A percentile compares a stretch with the other conserved stretches of the same genome.
Evolutionary conservation across 2,113 vertebrate species (phyloP).

Genomic region (Chelonoidis abingdonii): DNA sequence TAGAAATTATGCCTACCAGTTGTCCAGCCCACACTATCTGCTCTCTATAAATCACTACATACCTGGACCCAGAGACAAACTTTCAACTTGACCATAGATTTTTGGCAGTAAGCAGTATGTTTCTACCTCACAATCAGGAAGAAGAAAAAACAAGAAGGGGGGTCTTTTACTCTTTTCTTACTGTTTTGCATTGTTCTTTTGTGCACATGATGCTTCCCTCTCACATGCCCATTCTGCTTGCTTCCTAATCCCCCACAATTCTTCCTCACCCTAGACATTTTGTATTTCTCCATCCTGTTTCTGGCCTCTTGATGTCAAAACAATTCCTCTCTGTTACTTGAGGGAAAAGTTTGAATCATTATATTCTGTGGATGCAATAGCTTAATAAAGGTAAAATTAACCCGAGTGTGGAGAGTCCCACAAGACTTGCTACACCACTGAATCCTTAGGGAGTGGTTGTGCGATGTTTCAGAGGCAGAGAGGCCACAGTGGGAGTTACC

Average conservation of each 20-base stretch:
- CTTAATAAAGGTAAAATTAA: background rate
- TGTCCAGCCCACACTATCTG: background rate
- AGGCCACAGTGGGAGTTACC: background rate
- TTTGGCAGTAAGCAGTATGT: background rate
- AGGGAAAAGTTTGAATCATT: background rate
- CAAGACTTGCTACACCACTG: background rate
- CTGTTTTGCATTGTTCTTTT: too few species aligned
- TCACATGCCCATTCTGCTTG: slow-evolving; percentile 6
- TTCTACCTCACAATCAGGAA: background rate
- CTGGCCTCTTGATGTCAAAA: slow-evolving; percentile 15
- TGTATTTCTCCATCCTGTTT: slow-evolving; percentile 38
- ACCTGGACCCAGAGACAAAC: background rate
- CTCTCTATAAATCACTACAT: background rate
- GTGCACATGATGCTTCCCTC: background rate
- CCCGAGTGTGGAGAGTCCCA: background rate
- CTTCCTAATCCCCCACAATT: background rate
- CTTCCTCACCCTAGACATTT: background rate
- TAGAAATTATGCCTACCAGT: background rate
- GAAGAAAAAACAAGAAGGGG: background rate
- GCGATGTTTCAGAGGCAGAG: background rate
- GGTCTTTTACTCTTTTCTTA: too few species aligned
- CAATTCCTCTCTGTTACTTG: background rate
- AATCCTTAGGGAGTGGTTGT: background rate
- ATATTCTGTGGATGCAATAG: background rate
- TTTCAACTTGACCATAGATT: background rate